Percentiles rank a stretch among this genome's conserved stretches.
phyloP scores from a whole-genome alignment of 2,113 vertebrate species.

The Salvelinus sp. region DNA sequence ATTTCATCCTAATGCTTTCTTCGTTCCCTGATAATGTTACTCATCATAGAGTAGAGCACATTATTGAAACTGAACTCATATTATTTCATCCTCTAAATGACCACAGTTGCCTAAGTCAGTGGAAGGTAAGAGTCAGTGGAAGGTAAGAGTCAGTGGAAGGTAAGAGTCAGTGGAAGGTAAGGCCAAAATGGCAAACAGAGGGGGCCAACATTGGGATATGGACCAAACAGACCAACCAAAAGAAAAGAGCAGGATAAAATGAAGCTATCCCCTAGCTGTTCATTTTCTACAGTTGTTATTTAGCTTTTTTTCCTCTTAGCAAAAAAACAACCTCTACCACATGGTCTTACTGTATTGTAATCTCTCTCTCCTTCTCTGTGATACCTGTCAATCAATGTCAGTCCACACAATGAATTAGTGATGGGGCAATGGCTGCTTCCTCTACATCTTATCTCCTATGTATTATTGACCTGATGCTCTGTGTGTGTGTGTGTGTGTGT shows the following conservation, averaged over 20 bases:
- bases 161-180: no score
- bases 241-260: no score
- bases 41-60: conserved; percentile 4
- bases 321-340: no score
- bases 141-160: conserved; percentile 11
- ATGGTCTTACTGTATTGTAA: no score
- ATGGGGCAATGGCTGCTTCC: no score
- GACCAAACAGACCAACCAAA: no score
- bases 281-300: no score
- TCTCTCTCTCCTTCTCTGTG: not conserved
- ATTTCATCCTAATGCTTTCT: conserved; percentile 21
- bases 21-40: conserved; percentile 10
- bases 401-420: no score
- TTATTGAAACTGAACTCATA: conserved; percentile 21
- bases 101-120: conserved; percentile 11
- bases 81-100: conserved; percentile 21
- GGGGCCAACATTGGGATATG: not conserved
- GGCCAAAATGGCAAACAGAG: conserved; percentile 11
- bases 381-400: not conserved
- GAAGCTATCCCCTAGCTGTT: no score
- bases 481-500: not conserved
- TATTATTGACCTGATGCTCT: not conserved
- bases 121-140: no score
- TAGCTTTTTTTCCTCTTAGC: no score
- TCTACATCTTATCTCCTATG: no score